Conservation (phyloP, 2,888 invertebrate species). For the Acronicta alni region DNA sequence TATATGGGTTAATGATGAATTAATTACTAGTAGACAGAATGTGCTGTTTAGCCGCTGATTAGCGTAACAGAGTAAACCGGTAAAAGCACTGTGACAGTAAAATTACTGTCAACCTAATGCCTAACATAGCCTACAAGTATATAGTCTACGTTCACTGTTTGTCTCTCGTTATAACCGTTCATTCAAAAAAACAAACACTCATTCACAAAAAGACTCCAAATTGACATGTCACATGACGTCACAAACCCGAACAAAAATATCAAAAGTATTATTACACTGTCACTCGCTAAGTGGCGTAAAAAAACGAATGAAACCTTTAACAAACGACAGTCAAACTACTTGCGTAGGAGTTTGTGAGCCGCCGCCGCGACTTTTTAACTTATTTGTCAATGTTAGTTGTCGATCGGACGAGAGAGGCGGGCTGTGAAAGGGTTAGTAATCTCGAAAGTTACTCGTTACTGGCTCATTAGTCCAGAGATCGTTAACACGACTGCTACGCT, state of each 20-base stretch:
- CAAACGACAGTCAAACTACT: conserved; percentile 56
- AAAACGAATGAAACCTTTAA: conserved; percentile 52
- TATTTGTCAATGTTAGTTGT: conserved; percentile 57
- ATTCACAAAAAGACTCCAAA: conserved; percentile 32
- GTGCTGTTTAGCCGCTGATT: no score
- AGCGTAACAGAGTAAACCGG: no score
- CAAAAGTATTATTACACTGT: conserved; percentile 58
- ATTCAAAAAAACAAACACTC: conserved; percentile 24
- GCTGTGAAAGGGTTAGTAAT: conserved; percentile 44
- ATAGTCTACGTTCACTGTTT: no score
- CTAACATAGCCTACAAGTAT: no score
- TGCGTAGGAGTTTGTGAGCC: conserved; percentile 56
- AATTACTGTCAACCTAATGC: no score
- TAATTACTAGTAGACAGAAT: no score
- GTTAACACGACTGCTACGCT: no score
- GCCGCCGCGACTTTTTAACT: conserved; percentile 55
- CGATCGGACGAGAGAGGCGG: conserved; percentile 41
- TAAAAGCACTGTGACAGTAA: no score
- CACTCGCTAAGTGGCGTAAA: conserved; percentile 56
- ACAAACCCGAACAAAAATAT: conserved; percentile 52
- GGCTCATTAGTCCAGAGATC: no score
- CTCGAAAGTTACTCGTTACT: conserved; percentile 26
- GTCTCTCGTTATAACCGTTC: not conserved
- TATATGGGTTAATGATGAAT: no score
- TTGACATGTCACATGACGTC: conserved; percentile 53